Conservation (phyloP, 1,140 invertebrate species). For the Aphis craccivora region DNA sequence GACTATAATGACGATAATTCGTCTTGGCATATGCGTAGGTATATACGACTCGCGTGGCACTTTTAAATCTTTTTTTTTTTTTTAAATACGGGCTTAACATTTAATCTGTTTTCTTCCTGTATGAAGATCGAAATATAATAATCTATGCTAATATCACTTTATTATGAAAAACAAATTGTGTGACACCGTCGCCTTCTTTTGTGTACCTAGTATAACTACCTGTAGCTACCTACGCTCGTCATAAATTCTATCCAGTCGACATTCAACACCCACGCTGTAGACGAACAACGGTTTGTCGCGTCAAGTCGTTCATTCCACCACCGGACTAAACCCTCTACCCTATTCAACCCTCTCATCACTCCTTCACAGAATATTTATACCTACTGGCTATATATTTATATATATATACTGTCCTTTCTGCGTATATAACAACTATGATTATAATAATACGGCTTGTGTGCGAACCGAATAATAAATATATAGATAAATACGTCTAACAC, state of each 20-base stretch:
- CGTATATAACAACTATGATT: neutral
- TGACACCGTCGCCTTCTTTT: neutral
- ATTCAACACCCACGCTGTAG: neutral
- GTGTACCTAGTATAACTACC: neutral
- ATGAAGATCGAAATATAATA: neutral
- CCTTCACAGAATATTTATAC: neutral
- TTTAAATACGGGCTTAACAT: neutral
- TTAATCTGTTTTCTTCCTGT: neutral
- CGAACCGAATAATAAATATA: neutral
- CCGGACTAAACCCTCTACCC: neutral
- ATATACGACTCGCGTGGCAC: neutral
- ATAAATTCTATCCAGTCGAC: neutral
- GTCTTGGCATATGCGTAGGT: neutral
- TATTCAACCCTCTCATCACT: too few species aligned
- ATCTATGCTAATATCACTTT: neutral
- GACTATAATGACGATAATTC: neutral
- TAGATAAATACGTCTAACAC: neutral
- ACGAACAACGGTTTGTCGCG: neutral
- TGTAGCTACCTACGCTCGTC: neutral
- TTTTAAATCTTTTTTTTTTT: neutral
- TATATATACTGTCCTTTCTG: neutral
- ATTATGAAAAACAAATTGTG: neutral
- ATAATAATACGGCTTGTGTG: neutral
- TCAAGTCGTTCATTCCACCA: neutral
- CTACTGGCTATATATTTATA: neutral